Conservation (phyloP, 2,113 vertebrate species). For the Crotalus horridus region DNA sequence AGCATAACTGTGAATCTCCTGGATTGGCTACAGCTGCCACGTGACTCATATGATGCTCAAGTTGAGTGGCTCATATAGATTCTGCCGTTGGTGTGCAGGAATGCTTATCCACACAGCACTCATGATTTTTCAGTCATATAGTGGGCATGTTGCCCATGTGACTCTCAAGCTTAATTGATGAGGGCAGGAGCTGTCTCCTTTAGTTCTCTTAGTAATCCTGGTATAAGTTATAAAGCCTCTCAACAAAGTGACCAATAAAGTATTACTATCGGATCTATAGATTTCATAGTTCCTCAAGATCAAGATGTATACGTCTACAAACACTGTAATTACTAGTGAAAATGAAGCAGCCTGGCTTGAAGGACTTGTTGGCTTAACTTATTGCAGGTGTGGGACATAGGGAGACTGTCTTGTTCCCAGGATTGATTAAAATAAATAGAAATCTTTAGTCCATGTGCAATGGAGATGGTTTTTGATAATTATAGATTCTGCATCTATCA, state of each 20-base stretch:
- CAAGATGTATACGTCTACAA: not conserved
- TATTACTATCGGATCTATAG: not conserved
- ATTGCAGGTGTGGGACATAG: not conserved
- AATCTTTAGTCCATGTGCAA: not conserved
- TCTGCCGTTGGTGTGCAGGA: not conserved
- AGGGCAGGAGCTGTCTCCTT: not conserved
- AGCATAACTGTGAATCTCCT: conserved; percentile 18
- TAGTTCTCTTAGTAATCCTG: not conserved
- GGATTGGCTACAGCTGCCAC: conserved; percentile 26
- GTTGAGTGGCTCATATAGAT: not conserved
- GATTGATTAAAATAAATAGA: not conserved
- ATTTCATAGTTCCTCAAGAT: not conserved
- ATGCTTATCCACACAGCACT: not conserved
- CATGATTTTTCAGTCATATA: not conserved
- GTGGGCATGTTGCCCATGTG: not conserved
- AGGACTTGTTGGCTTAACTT: not conserved
- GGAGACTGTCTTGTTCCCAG: not conserved
- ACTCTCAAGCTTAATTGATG: rapidly evolving
- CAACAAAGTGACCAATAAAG: not conserved
- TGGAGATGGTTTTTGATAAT: not conserved
- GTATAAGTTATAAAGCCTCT: not conserved
- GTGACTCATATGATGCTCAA: not conserved
- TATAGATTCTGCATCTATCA: not conserved
- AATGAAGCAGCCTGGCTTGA: not conserved
- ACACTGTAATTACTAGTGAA: not conserved